Evolutionary conservation across 2,888 invertebrate genomes (phyloP), one percentile per base, ranked within the genome.

Genomic region (Leptopilina myrica): DNA sequence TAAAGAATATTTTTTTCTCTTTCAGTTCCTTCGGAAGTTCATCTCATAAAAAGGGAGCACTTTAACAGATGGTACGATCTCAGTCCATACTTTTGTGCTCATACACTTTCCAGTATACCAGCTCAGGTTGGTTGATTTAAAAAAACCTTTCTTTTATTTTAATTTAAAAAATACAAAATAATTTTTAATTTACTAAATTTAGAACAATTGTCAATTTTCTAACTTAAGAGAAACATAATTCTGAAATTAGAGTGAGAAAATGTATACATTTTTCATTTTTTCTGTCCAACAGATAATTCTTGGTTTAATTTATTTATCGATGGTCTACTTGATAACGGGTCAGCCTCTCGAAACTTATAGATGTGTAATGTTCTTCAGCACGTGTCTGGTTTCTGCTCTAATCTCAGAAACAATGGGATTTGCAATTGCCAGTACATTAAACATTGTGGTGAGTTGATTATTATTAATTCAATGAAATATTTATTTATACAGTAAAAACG

Each of bases 21-120:
- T 93, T 94, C 92, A 97, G 97, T 96, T 93, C 97, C 97, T 20
- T 93, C 92, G 65, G 96, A 97, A 92, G 95, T 97, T 0, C 95
- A 95, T 85, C 92, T 96, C 20, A 91, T 97, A 11, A 97, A 96
- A 89, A 92, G 96, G 73, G 97, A 97, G 89, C 95, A 97, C 87
- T 97, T 97, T 89, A 97, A 97, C 90, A 94, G 96, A 73, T 97
- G 97, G 97, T 97, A 97, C 88, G 94, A 95, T 2, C 89, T 97
- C 26, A 95, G 95, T 87, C 95, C 97, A 0, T 97, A 97, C 88
- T 97, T 96, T 89, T 94, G 94, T 9, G 96, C 97, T 0, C 91
- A 96, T 87, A 94, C 95, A 0, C 91, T 95, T n/a, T 94, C 96
- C 0, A 94, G 95, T 76, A 93, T 97, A 12, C 96, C 97, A 0